Conservation (phyloP, 2,888 invertebrate species). For the Orthosia gracilis region DNA sequence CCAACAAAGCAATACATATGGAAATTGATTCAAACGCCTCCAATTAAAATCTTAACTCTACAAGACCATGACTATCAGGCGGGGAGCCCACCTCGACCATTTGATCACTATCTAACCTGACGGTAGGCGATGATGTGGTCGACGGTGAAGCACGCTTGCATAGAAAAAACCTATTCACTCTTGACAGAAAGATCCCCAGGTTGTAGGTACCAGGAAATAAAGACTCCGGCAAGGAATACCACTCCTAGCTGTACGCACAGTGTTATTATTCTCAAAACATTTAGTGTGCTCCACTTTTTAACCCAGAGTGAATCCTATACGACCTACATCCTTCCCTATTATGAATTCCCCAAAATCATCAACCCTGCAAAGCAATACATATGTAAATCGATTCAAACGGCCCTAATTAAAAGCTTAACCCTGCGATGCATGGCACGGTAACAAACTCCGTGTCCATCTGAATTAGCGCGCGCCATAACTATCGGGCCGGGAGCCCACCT, state of each 20-base stretch:
- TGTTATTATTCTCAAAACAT: not conserved
- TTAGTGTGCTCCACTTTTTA: not conserved
- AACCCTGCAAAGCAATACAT: slow-evolving; percentile 49
- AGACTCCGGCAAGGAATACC: too few species aligned
- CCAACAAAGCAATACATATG: slow-evolving; percentile 57
- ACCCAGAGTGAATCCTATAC: not conserved
- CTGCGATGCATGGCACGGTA: slow-evolving; percentile 53
- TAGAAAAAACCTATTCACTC: too few species aligned
- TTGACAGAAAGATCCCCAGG: too few species aligned
- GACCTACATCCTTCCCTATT: not conserved
- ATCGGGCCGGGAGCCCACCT: slow-evolving; percentile 86
- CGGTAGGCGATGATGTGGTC: too few species aligned
- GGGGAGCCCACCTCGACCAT: slow-evolving; percentile 87
- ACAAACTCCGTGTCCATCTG: slow-evolving; percentile 77
- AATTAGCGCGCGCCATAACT: slow-evolving; percentile 87
- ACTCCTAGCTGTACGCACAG: not conserved
- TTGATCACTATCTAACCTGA: too few species aligned
- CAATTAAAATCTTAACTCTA: slow-evolving; percentile 69
- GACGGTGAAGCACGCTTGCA: too few species aligned
- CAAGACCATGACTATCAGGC: slow-evolving; percentile 85
- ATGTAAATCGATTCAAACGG: slow-evolving; percentile 65
- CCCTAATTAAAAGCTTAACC: slow-evolving; percentile 69
- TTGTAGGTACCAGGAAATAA: too few species aligned
- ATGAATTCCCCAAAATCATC: slow-evolving; percentile 10
- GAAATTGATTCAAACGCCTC: slow-evolving; percentile 61